Base-by-base conservation (phyloP, 2,113 vertebrate genomes). In the Mirza zaza region DNA sequence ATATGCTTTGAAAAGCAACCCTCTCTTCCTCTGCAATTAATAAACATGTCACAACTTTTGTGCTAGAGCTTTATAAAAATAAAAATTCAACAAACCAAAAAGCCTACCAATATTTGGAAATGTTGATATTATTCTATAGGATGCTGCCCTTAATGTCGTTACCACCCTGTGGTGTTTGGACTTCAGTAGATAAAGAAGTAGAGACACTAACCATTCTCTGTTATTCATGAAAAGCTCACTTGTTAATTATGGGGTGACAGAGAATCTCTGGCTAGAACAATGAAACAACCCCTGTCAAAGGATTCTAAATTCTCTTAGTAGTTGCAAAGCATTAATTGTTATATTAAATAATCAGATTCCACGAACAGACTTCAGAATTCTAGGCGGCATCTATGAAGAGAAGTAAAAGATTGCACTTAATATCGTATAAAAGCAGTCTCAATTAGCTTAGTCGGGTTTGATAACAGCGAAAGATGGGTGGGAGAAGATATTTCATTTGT, bases 181-280 rank as follows among this genome's bases (percentile, higher is more conserved):
- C 39, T 50, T 94, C 77, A 93, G 7, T 12, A 94, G 36, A 61
- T 32, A 68, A 96, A 70, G 48, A 92, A 75, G n/a, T 57, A 71
- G 45, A 87, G 25, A 73, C 81, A 10, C 10, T 81, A 73, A 65
- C 1, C 2, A 55, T 23, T 87, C 23, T 88, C 13, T 79, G 14
- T 63, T 82, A 73, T 63, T 89, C 42, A 81, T 45, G 48, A 61
- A 93, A 87, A 75, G 55, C n/a, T 76, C 63, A 81, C 90, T 90
- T 63, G 65, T 88, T 85, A 70, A 77, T 86, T 94, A 86, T 50
- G 73, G 48, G 73, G 8, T 86, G 85, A 83, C 67, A 83, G 34
- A 80, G 8, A 87, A 13, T 61, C 39, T 94, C 59, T n/a, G 2
- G 5, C 48, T 42, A 73, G 52, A 34, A 94, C 71, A 77, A 77